Evolutionary conservation across 2,113 vertebrate genomes (phyloP).

Genomic region (rat (Rattus norvegicus)): GRCr8 NC_086034.1:90414001-90414500

Average conservation of each 20-base stretch:
- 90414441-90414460: constrained; percentile 81
- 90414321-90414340: fast-evolving
- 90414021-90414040: background rate
- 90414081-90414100: constrained; percentile 3
- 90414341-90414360: background rate
- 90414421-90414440: constrained; percentile 79
- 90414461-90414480: constrained; percentile 71
- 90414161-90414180: background rate
- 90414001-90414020: background rate
- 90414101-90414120: background rate
- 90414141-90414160: background rate
- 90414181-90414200: background rate
- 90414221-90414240: background rate
- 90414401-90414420: constrained; percentile 62
- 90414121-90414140: background rate
- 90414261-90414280: constrained; percentile 56
- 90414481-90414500: constrained; percentile 70
- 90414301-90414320: constrained; percentile 40
- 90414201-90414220: background rate
- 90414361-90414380: background rate
- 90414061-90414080: background rate
- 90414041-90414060: background rate
- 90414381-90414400: constrained; percentile 69
- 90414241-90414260: background rate
- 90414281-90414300: constrained; percentile 43